These are phyloP conservation scores for Pagetopsis macropterus DNA, from an alignment of 2,797 vertebrate species.

Conservation along the genomic window DNA sequence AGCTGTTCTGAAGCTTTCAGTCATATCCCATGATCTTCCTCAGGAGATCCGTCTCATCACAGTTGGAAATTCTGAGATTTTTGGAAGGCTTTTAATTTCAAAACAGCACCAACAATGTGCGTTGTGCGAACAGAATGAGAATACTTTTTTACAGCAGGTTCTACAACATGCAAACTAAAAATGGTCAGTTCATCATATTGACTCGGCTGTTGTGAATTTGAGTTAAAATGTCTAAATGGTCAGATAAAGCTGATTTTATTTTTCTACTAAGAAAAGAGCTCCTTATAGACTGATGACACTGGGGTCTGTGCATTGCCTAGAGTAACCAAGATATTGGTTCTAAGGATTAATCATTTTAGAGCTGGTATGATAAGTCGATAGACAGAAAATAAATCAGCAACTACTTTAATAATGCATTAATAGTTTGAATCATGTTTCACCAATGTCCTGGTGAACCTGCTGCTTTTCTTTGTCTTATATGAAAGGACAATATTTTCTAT, in stretches of 20 bases:
- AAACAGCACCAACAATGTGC: not conserved
- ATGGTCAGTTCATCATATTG: not conserved
- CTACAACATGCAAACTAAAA: not conserved
- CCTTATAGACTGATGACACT: not conserved
- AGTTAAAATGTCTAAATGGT: not conserved
- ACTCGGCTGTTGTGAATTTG: not conserved
- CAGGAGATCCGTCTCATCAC: not conserved
- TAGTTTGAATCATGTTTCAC: not conserved
- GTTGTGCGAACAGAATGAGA: slow-evolving; percentile 1
- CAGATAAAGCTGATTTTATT: not conserved
- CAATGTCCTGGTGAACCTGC: not conserved
- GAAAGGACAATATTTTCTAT: not conserved
- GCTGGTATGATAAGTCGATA: not conserved
- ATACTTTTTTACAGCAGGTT: not conserved
- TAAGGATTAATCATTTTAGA: not conserved
- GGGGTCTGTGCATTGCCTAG: not conserved
- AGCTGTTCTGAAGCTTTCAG: slow-evolving; percentile 9
- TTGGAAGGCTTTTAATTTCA: not conserved
- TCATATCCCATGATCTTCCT: not conserved
- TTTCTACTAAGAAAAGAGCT: not conserved
- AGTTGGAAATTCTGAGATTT: not conserved
- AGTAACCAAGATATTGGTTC: not conserved
- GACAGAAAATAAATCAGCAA: not conserved
- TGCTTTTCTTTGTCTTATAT: slow-evolving; percentile 14
- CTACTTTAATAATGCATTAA: not conserved